Conservation (phyloP, 2,113 vertebrate species). For the Microcebus griseorufus region DNA sequence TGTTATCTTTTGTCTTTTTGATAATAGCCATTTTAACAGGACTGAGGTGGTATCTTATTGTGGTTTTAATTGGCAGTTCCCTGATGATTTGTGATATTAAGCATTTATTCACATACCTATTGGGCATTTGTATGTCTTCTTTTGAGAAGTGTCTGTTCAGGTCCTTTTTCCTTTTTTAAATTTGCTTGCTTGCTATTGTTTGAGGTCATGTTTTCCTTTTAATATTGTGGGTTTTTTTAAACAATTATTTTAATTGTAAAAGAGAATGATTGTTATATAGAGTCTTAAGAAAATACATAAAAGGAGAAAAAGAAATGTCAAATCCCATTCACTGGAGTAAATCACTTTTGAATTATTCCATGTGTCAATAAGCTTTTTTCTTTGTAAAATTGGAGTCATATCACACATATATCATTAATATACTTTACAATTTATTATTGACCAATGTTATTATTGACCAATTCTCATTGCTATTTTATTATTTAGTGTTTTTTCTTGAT, state of each 20-base stretch:
- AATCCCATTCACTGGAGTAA: background rate
- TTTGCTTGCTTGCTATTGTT: background rate
- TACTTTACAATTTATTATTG: background rate
- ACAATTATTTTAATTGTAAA: background rate
- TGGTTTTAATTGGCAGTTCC: background rate
- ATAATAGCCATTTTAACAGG: background rate
- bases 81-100: background rate
- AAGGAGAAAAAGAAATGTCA: background rate
- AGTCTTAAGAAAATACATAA: background rate
- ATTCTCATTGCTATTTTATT: background rate
- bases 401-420: background rate
- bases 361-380: background rate
- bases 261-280: background rate
- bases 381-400: background rate
- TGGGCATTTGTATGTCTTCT: background rate
- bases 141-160: background rate
- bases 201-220: background rate
- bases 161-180: background rate
- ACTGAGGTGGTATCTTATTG: background rate
- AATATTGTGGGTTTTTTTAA: background rate
- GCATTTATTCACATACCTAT: background rate
- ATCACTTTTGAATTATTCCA: background rate
- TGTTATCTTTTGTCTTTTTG: background rate
- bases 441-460: background rate
- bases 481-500: background rate